Conservation (phyloP, 2,113 vertebrate species). For the Anolis carolinensis region DNA sequence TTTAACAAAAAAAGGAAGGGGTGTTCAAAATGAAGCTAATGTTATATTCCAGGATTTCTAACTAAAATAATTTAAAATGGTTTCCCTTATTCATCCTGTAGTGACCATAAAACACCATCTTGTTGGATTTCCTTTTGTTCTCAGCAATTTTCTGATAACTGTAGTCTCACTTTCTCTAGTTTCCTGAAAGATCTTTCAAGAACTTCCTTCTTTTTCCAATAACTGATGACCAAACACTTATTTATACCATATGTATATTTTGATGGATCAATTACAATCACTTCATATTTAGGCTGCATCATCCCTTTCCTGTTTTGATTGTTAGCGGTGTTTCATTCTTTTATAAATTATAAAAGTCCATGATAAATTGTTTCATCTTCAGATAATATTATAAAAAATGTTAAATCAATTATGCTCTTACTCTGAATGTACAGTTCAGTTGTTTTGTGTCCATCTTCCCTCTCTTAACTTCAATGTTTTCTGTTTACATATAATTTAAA, state of each 20-base stretch:
- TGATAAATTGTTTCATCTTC: constrained; percentile 28
- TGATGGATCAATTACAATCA: neutral
- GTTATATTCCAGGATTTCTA: constrained; percentile 31
- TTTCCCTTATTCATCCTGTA: constrained; percentile 19
- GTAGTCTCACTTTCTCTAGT: neutral
- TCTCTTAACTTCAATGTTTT: neutral
- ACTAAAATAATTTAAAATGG: neutral
- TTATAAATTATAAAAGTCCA: neutral
- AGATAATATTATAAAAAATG: neutral
- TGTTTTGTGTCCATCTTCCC: too few species aligned
- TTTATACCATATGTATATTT: neutral
- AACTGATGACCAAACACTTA: neutral
- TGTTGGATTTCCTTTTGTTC: neutral
- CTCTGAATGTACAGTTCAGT: neutral
- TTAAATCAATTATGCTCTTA: neutral
- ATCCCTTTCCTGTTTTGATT: neutral
- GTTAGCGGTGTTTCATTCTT: neutral
- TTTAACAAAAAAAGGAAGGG: constrained; percentile 42
- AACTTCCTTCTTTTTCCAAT: neutral
- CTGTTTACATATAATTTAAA: neutral
- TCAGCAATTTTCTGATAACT: neutral
- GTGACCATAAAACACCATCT: constrained; percentile 7
- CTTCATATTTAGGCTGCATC: neutral
- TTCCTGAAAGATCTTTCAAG: neutral
- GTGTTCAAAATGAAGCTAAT: neutral